Evolutionary conservation across 2,797 vertebrate species (phyloP), one percentile per base, ranked within the genome.

Genomic region (Sphenopsis melanotis): DNA sequence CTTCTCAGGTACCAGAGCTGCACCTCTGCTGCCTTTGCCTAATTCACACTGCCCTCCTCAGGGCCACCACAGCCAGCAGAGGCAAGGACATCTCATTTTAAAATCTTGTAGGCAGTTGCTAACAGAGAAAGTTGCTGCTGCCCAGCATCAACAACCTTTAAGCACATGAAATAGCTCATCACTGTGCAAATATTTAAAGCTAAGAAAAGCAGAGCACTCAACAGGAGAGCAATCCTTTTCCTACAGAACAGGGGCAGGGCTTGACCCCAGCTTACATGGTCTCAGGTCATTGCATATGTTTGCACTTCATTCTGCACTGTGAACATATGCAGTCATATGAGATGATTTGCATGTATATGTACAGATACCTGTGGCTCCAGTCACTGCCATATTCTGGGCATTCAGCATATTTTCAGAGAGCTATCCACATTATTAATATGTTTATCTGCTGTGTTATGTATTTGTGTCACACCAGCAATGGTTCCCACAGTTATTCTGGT

Each of bases 261-360:
- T 42, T 68, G 39, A 69, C 24, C 20, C 23, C 11, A 75, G 0
- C 2, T 18, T 37, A 34, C 29, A 8, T 0, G 16, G 42, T 59
- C 57, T 94, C 70, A 71, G 70, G 66, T 46, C 39, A 14, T 13
- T 42, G 39, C 32, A 8, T 68, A 6, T 32, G 39, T 76, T 86
- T 86, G 63, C 27, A n/a, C 53, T 56, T 92, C 23, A 12, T 61
- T 57, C 34, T 76, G 41, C 41, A 42, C 42, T 11, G 36, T 37
- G 68, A 76, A 24, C 56, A 46, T 30, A 37, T 30, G 55, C 50
- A 69, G 23, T 30, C 44, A 19, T 22, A 15, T 3, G 26, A 56
- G 46, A 53, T 11, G 4, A 68, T 4, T 50, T 34, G 29, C 6
- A 0, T 46, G 5, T 55, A 37, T 80, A 8, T 44, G 17, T 79